Evolutionary conservation across 2,888 invertebrate species (phyloP), one percentile per base, ranked within the genome.

Genomic region (Adela reaumurella): DNA sequence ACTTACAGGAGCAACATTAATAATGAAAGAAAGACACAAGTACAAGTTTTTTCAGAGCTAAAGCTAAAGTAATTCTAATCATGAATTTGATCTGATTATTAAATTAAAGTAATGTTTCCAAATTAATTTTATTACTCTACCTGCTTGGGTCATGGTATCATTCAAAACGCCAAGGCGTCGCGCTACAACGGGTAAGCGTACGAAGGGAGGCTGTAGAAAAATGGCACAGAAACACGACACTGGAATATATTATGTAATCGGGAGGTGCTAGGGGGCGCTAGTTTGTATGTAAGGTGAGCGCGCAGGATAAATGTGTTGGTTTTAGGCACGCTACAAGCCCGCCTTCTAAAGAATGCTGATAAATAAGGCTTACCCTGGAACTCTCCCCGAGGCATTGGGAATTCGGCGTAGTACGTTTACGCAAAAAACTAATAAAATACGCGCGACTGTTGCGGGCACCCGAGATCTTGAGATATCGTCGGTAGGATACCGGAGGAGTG

Each of bases 231-330:
- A 64, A 67, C 62, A 70, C 70, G 71, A 71, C 69, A 68, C 62
- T 63, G 62, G 70, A 73, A 74, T 74, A 74, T 68, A 72, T 72
- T 67, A 74, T 63, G 67, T 67, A 72, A 73, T 72, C 70, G 67
- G 35, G 43, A 24, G 59, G 66, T 66, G 67, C 67, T 66, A 68
- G 64, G 43, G 43, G 59, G 66, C 67, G 67, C 67, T 66, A 68
- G 64, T 67, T 68, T 66, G 67, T 68, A 68, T 70, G 70, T 69
- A 65, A 69, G 65, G 67, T 70, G 64, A 60, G 64, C 58, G 58
- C 59, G 19, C 48, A 46, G 29, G 62, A 69, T 69, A 65, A 65
- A 73, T 70, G 69, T 68, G 68, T 67, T 67, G 65, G 70, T 70
- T 68, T 41, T 65, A 64, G 62, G 64, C 61, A 62, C 65, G 64